Evolutionary conservation across 1,140 invertebrate species (phyloP), one percentile per base, ranked within the genome.

Genomic region (Campoletis sonorensis): DNA sequence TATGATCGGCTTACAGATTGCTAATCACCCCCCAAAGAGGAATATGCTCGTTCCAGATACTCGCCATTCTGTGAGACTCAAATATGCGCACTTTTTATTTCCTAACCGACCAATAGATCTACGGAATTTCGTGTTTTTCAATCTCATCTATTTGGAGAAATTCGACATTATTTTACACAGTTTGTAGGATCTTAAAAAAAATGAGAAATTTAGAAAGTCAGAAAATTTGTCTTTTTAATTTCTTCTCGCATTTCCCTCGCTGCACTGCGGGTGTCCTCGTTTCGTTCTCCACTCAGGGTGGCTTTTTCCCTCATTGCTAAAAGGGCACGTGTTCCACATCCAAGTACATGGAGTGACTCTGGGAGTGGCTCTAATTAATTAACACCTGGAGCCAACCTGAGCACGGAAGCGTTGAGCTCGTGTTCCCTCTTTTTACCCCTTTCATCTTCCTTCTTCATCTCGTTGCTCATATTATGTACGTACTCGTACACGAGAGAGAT

Each of bases 341-440:
- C 40, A 45, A 4, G 37, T 72, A 45, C n/a, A 72, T 72, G 16
- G 8, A 18, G 61, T 18, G 13, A 73, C 21, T 76, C 49, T 23
- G 84, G 86, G 89, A 90, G 87, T 89, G 88, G 84, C 86, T 91
- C 86, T 92, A 91, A 92, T 91, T 92, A 92, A 92, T 92, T 91
- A 91, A 91, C 89, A 90, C 89, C 90, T 89, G 87, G 87, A 18
- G 21, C 86, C 85, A 82, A 87, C 85, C 85, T 78, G 84, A 51
- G 45, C 72, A 49, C 26, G 16, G 51, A 26, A 26, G 58, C n/a
- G 27, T 45, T 67, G 18, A 27, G 23, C 72, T 51, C 23, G 37
- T 49, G 26, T 58, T 21, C 15, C 11, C 71, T 26, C 16, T n/a
- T n/a, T 15, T 73, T 21, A 4, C 71, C 71, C 5, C 33, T 10